These are phyloP conservation scores for Onychomys arenicola DNA, from an alignment of 2,797 vertebrate species.

Conservation along the genomic window DNA sequence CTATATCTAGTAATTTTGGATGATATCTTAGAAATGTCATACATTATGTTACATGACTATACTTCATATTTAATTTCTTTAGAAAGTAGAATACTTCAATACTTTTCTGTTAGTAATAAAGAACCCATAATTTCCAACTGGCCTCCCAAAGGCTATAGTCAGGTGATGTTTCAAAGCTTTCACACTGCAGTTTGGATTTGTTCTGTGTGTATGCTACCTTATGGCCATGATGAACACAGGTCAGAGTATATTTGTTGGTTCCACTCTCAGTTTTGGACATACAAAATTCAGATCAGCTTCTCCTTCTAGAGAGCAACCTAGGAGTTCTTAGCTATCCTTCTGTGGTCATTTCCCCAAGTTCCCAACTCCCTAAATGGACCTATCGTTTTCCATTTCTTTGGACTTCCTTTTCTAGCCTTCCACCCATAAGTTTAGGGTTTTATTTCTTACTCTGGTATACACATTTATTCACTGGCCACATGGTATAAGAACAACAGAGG, in stretches of 20 bases:
- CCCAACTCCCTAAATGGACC: neutral
- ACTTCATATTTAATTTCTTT: neutral
- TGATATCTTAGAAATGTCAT: neutral
- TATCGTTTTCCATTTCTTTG: neutral
- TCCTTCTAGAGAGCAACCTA: neutral
- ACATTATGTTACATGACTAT: neutral
- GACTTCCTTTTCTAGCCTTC: neutral
- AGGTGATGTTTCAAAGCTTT: neutral
- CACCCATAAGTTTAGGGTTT: neutral
- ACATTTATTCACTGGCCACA: neutral
- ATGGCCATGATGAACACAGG: neutral
- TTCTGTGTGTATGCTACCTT: neutral
- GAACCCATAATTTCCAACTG: neutral
- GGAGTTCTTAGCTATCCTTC: neutral
- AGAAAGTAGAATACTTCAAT: neutral
- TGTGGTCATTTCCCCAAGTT: neutral
- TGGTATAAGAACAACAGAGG: neutral
- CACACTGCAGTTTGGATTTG: neutral
- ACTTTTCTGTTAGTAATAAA: neutral
- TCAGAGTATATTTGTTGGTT: neutral
- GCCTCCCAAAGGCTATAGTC: neutral
- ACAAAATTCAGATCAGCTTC: neutral
- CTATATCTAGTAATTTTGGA: neutral
- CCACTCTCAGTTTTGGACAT: neutral
- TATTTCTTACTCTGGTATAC: neutral